Base-by-base conservation (phyloP, 2,797 vertebrate genomes). In the Arctocebus calabarensis region DNA sequence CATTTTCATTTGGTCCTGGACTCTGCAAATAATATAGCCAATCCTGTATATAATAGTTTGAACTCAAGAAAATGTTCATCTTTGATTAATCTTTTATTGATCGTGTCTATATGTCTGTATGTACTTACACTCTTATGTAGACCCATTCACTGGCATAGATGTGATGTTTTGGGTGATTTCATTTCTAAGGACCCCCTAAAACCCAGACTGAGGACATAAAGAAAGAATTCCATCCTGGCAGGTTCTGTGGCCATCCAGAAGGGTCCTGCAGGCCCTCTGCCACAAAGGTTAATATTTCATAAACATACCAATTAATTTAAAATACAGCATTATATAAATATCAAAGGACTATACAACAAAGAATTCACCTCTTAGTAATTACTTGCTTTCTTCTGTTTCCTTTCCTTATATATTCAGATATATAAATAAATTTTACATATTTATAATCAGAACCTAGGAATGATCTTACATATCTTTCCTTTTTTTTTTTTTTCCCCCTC, bases 31-130 rank as follows among this genome's bases (percentile, higher is more conserved):
- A 14, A 12, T 2, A 1, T 19, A 61, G 16, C 48, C 62, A 13
- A 17, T 55, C 2, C 7, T 66, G 20, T 8, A 13, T 1, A 7
- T 29, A 32, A 4, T 1, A 6, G n/a, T 45, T 13, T 9, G n/a
- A 12, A 3, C 16, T 16, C 22, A 23, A 68, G 90, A 73, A 66
- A 82, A 19, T 25, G 12, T 52, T 40, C 79, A 8, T 23, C 25
- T 94, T 83, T 37, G 52, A 59, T 59, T n/a, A 23, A 45, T 75
- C 66, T 29, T 12, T 61, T 64, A 32, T 19, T 20, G 27, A 64
- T 11, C 23, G 78, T 9, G 11, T 88, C 70, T 45, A 14, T 20
- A 7, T 61, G 13, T 27, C 29, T 43, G 32, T 23, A 5, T 19
- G 32, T 19, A 13, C 68, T 59, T 48, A 37, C 16, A 52, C 22